These are phyloP conservation scores for Vulpes lagopus DNA, from an alignment of 2,113 vertebrate species.

Conservation along the genomic window DNA sequence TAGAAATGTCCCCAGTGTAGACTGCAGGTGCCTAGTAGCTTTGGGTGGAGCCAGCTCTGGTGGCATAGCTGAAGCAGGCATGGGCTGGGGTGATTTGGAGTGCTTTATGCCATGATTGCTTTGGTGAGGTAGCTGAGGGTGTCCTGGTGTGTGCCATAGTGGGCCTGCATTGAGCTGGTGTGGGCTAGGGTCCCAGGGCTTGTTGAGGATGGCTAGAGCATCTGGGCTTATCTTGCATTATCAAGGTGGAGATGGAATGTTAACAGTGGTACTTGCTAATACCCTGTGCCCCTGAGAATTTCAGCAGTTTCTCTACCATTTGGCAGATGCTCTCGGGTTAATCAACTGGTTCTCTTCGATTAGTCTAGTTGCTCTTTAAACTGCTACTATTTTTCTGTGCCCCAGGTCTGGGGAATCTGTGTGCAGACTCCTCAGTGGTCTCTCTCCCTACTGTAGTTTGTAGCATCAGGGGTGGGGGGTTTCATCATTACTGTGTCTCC, in stretches of 20 bases:
- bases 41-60: not conserved
- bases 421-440: not conserved
- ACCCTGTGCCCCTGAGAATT: not conserved
- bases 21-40: not conserved
- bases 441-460: not conserved
- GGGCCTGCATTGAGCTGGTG: not conserved
- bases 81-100: not conserved
- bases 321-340: not conserved
- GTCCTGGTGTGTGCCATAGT: not conserved
- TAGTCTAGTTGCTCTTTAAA: not conserved
- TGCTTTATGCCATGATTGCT: not conserved
- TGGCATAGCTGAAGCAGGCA: not conserved
- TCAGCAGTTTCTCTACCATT: not conserved
- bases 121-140: not conserved
- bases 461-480: not conserved
- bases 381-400: not conserved
- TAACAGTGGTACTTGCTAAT: not conserved
- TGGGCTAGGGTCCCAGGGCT: not conserved
- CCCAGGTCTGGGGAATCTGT: not conserved
- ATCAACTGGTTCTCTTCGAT: not conserved
- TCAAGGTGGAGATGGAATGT: not conserved
- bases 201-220: not conserved
- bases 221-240: not conserved
- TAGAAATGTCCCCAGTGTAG: not conserved
- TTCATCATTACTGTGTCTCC: not conserved